These are phyloP conservation scores for Syndactyla subalaris DNA, from an alignment of 2,797 vertebrate species.

Conservation along the genomic window DNA sequence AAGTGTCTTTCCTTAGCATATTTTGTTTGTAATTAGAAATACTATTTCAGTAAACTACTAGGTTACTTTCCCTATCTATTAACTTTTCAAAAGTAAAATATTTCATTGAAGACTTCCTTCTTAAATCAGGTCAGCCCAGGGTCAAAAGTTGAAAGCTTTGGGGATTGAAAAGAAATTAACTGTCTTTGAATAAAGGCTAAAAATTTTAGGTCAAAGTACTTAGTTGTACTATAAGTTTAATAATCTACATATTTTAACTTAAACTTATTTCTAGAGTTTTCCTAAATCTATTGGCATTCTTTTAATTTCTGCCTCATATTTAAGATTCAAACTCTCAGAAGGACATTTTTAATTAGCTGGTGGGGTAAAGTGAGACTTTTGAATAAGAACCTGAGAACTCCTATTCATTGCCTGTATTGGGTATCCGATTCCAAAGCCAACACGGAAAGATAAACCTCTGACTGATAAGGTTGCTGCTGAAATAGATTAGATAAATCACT, in stretches of 20 bases:
- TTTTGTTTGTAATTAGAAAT: background rate
- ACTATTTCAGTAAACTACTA: background rate
- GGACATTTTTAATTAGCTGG: background rate
- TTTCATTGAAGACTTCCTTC: background rate
- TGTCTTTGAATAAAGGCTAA: background rate
- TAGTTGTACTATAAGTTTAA: background rate
- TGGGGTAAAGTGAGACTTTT: background rate
- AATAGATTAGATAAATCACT: conserved; percentile 1
- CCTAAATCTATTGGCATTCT: background rate
- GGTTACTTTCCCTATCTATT: background rate
- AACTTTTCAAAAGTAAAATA: background rate
- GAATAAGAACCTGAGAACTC: background rate
- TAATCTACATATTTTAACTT: background rate
- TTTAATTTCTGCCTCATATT: background rate
- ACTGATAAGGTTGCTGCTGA: background rate
- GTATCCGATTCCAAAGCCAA: background rate
- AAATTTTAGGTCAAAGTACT: background rate
- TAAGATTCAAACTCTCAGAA: background rate
- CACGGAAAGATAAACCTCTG: background rate
- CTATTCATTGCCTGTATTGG: background rate
- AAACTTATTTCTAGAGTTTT: background rate
- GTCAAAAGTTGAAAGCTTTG: background rate
- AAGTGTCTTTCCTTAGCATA: background rate
- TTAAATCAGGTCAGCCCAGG: background rate
- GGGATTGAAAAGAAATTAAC: background rate